These are phyloP conservation scores for Rhinogobio ventralis DNA, from an alignment of 2,797 vertebrate species.

Conservation along the genomic window DNA sequence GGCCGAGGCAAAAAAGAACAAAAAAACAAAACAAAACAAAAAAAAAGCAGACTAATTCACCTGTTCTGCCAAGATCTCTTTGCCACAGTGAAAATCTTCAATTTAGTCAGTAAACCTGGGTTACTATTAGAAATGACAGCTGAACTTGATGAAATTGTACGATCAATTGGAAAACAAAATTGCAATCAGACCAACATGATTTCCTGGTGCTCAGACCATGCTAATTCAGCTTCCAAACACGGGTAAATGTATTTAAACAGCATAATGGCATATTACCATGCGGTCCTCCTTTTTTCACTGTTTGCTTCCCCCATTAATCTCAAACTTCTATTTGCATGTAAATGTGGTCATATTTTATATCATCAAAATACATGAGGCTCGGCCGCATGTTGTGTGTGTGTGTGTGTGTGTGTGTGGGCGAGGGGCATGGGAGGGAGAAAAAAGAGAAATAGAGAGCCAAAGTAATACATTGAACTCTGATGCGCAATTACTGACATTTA, in stretches of 20 bases:
- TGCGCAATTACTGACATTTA: constrained; percentile 93
- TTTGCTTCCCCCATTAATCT: constrained; percentile 95
- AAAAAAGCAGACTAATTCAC: constrained; percentile 64
- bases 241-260: constrained; percentile 99
- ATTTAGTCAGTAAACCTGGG: constrained; percentile 92
- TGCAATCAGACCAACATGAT: constrained; percentile 98
- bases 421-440: neutral
- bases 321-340: constrained; percentile 99
- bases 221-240: constrained; percentile 95
- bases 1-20: constrained; percentile 28
- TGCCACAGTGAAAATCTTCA: constrained; percentile 85
- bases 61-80: constrained; percentile 78
- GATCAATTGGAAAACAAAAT: constrained; percentile 99
- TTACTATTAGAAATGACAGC: constrained; percentile 99
- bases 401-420: constrained; percentile 54
- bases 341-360: constrained; percentile 99
- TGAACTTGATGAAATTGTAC: constrained; percentile 99
- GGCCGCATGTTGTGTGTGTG: constrained; percentile 56
- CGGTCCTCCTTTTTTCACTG: constrained; percentile 85
- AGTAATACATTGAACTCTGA: constrained; percentile 93
- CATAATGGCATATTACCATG: constrained; percentile 97
- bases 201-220: constrained; percentile 92
- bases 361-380: constrained; percentile 99
- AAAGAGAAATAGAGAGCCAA: constrained; percentile 67
- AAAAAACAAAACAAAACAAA: neutral